Conservation (phyloP, 1,140 invertebrate species). For the Tigriopus japonicus region DNA sequence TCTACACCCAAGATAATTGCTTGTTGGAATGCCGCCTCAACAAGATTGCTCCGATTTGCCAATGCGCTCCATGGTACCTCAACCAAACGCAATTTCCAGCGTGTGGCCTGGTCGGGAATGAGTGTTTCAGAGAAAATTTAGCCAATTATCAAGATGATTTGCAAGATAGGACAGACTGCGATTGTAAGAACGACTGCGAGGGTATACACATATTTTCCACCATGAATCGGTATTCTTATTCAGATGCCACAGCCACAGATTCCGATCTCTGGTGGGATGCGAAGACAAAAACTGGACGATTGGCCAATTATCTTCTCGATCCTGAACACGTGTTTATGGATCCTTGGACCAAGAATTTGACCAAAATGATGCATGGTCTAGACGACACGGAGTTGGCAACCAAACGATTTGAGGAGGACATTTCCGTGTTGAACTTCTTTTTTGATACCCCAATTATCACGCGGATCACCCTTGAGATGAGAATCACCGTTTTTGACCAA, state of each 20-base stretch:
- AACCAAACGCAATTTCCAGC: not conserved
- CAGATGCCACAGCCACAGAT: not conserved
- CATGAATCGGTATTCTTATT: not conserved
- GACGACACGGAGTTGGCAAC: not conserved
- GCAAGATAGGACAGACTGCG: conserved; percentile 1
- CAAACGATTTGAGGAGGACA: not conserved
- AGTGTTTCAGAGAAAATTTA: conserved; percentile 1
- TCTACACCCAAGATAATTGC: conserved; percentile 10
- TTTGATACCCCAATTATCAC: conserved; percentile 9
- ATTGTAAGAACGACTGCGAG: conserved; percentile 10
- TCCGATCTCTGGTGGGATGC: not conserved
- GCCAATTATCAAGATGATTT: conserved; percentile 7
- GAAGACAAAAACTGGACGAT: not conserved
- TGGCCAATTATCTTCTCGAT: conserved; percentile 3
- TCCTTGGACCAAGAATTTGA: not conserved
- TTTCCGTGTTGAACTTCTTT: conserved; percentile 6
- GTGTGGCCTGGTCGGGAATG: not conserved
- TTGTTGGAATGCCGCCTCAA: conserved; percentile 5
- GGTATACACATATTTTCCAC: conserved; percentile 2
- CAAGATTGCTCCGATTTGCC: not conserved
- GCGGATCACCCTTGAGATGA: not conserved
- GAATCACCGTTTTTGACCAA: conserved; percentile 1
- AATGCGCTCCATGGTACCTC: conserved; percentile 3
- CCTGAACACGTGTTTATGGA: not conserved
- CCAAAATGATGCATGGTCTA: not conserved